Evolutionary conservation across 2,797 vertebrate genomes (phyloP).

Genomic region (Danio kyathit): DNA sequence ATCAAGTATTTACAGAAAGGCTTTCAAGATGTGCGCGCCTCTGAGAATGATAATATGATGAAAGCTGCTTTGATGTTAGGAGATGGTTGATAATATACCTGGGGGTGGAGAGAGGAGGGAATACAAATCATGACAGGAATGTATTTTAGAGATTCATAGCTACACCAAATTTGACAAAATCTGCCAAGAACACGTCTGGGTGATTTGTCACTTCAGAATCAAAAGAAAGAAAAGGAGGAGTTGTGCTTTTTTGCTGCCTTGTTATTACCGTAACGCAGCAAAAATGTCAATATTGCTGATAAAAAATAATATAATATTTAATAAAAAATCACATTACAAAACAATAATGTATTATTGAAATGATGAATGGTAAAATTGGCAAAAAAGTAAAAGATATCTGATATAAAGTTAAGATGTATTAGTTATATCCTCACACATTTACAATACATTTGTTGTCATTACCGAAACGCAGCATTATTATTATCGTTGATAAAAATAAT

Average conservation of each 20-base stretch:
- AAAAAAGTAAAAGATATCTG: too few relatives aligned
- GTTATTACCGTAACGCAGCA: not conserved
- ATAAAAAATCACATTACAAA: too few relatives aligned
- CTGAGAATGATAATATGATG: conserved; percentile 31
- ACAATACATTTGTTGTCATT: too few relatives aligned
- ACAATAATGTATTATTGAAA: too few relatives aligned
- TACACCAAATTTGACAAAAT: not conserved
- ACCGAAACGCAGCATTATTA: too few relatives aligned
- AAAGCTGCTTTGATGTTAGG: conserved; percentile 33
- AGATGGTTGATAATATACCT: conserved; percentile 25
- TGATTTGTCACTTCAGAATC: not conserved
- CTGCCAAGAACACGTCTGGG: not conserved
- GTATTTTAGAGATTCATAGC: not conserved
- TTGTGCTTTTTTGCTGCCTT: not conserved
- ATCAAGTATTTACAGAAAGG: conserved; percentile 32
- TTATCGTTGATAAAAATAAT: too few relatives aligned
- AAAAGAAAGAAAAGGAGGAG: not conserved
- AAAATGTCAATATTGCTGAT: not conserved
- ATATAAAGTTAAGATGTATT: too few relatives aligned
- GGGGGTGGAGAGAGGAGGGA: not conserved
- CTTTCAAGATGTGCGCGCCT: conserved; percentile 23
- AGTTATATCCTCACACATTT: too few relatives aligned
- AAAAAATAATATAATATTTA: too few relatives aligned
- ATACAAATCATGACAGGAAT: not conserved
- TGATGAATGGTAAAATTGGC: too few relatives aligned